A percentile compares a stretch with the other conserved stretches of the same genome.
Evolutionary conservation across 2,888 invertebrate species (phyloP).

Genomic region (Chymomyza procnemis): DNA sequence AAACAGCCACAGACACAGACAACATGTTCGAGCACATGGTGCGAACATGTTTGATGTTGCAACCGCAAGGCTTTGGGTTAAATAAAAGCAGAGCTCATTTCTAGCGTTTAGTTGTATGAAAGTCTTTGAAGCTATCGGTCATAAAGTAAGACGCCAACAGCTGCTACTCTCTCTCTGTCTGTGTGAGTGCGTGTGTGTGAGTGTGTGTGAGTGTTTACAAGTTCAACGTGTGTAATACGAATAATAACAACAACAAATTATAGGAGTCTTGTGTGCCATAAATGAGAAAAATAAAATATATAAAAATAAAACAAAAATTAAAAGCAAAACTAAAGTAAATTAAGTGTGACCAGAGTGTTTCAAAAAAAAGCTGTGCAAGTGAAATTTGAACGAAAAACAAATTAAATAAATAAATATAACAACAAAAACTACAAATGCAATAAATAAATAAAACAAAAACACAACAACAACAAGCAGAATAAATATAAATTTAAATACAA

Average conservation of each 20-base stretch:
- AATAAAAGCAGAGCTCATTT: not conserved
- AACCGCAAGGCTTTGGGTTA: not conserved
- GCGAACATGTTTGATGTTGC: conserved; percentile 12
- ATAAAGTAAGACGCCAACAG: conserved; percentile 25
- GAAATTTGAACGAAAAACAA: conserved; percentile 28
- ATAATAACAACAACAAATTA: conserved; percentile 33
- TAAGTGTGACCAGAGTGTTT: conserved; percentile 20
- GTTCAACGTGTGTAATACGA: conserved; percentile 28
- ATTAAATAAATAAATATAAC: not conserved
- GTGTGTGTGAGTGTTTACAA: conserved; percentile 15
- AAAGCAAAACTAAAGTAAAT: conserved; percentile 16
- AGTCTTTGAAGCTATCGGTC: conserved; percentile 64
- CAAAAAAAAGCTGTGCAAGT: conserved; percentile 39
- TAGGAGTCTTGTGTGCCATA: conserved; percentile 9
- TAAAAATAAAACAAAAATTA: not conserved
- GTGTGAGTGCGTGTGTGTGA: no score
- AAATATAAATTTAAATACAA: not conserved
- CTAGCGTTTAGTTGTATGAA: conserved; percentile 57
- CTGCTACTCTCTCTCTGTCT: not conserved
- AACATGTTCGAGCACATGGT: conserved; percentile 60
- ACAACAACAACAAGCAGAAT: not conserved
- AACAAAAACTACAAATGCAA: not conserved
- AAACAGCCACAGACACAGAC: no score
- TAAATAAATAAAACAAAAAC: not conserved
- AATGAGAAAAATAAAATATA: conserved; percentile 18